These are phyloP conservation scores for Rhopalosiphum maidis DNA, from an alignment of 1,140 invertebrate genomes.

Conservation along the genomic window DNA sequence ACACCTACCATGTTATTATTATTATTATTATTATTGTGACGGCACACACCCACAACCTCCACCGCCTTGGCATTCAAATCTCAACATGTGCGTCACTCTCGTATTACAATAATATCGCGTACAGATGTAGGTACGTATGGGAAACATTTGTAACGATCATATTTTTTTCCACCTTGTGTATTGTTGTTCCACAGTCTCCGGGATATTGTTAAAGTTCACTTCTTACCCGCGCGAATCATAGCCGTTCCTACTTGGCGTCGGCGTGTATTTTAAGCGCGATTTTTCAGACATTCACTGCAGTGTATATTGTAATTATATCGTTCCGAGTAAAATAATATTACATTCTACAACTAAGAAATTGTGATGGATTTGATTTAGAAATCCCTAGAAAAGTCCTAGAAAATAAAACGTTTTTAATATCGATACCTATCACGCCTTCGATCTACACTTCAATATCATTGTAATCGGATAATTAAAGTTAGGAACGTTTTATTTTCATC, in stretches of 20 bases:
- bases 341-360: background rate
- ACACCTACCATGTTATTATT: constrained; percentile 6
- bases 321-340: background rate
- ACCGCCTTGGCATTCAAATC: constrained; percentile 15
- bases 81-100: background rate
- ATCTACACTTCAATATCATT: background rate
- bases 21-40: constrained; percentile 15
- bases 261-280: background rate
- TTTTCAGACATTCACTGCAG: background rate
- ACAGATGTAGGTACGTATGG: background rate
- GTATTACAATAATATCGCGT: background rate
- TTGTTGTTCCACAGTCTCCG: background rate
- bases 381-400: background rate
- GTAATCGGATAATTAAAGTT: background rate
- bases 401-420: background rate
- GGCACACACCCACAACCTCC: background rate
- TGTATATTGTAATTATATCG: background rate
- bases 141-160: constrained; percentile 4
- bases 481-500: background rate
- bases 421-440: no score
- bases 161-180: background rate
- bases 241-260: background rate
- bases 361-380: background rate
- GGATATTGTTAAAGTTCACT: background rate
- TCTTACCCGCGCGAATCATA: background rate